Conservation (phyloP, 2,113 vertebrate genomes). For the Melanotaenia duboulayi region DNA sequence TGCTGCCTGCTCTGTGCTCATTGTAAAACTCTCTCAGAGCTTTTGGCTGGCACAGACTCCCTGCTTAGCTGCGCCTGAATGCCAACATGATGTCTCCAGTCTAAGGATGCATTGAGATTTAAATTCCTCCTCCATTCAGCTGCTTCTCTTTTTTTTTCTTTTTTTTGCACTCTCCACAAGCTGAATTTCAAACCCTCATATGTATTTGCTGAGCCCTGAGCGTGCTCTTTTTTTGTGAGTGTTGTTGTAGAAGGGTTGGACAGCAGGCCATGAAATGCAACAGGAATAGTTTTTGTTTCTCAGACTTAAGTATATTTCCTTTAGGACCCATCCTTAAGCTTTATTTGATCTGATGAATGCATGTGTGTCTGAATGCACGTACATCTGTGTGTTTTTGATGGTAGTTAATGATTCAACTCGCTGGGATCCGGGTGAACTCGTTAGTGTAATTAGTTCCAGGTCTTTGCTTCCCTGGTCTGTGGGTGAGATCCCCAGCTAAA, state of each 20-base stretch:
- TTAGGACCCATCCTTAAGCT: not conserved
- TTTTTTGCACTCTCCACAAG: constrained; percentile 31
- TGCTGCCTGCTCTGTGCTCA: constrained; percentile 52
- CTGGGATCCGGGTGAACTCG: constrained; percentile 73
- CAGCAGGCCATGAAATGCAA: constrained; percentile 8
- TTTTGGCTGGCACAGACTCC: constrained; percentile 59
- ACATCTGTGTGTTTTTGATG: constrained; percentile 39
- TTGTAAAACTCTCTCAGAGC: constrained; percentile 62
- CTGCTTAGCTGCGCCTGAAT: constrained; percentile 65
- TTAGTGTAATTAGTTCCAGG: constrained; percentile 84
- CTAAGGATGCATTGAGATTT: constrained; percentile 74
- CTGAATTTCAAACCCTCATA: constrained; percentile 42
- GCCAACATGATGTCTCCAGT: constrained; percentile 67
- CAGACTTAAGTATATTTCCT: not conserved
- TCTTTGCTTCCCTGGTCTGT: constrained; percentile 68
- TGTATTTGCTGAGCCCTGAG: constrained; percentile 14
- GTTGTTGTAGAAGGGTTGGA: constrained; percentile 6
- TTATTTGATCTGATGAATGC: constrained; percentile 18
- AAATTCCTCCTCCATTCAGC: constrained; percentile 72
- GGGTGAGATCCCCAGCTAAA: constrained; percentile 73
- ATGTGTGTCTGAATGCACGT: constrained; percentile 55
- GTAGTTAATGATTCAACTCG: constrained; percentile 53
- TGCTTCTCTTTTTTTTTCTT: not conserved
- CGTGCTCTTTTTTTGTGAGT: constrained; percentile 1
- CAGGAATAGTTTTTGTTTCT: constrained; percentile 11